A percentile compares a stretch with the other conserved stretches of the same genome.
Conservation (phyloP, 2,888 invertebrate genomes). For the Drosophila affinis region DNA sequence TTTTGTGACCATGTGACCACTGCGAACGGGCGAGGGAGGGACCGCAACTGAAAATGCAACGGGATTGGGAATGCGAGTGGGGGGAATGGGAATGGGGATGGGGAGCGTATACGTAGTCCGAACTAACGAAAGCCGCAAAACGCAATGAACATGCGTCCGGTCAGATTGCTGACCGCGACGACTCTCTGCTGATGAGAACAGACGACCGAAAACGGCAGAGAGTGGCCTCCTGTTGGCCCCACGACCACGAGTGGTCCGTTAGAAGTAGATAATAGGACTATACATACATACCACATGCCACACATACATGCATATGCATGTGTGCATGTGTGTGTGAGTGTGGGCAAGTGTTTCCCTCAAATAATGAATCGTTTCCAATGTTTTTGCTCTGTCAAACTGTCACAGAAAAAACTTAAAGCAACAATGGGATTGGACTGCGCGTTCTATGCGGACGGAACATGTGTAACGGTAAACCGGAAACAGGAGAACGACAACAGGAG, state of each 20-base stretch:
- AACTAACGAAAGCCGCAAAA: constrained; percentile 69
- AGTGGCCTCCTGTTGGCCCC: background rate
- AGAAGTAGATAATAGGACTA: background rate
- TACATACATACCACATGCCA: too few species aligned
- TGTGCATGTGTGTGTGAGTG: background rate
- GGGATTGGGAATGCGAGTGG: constrained; percentile 44
- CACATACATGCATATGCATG: too few species aligned
- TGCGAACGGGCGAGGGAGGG: constrained; percentile 20
- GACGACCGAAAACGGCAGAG: constrained; percentile 19
- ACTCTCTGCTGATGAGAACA: constrained; percentile 58
- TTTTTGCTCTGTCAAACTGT: background rate
- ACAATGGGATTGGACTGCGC: background rate
- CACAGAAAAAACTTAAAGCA: constrained; percentile 6
- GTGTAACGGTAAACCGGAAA: background rate
- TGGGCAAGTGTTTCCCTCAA: background rate
- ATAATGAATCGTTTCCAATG: background rate
- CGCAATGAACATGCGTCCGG: constrained; percentile 70
- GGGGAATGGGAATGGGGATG: constrained; percentile 54
- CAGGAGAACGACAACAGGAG: background rate
- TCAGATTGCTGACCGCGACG: constrained; percentile 55
- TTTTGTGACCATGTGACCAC: constrained; percentile 55
- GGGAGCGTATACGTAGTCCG: constrained; percentile 11
- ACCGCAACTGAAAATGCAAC: constrained; percentile 49
- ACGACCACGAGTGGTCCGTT: background rate
- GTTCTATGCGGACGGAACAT: background rate